Base-by-base conservation (phyloP, 2,888 invertebrate genomes). In the Epinotia bilunana region DNA sequence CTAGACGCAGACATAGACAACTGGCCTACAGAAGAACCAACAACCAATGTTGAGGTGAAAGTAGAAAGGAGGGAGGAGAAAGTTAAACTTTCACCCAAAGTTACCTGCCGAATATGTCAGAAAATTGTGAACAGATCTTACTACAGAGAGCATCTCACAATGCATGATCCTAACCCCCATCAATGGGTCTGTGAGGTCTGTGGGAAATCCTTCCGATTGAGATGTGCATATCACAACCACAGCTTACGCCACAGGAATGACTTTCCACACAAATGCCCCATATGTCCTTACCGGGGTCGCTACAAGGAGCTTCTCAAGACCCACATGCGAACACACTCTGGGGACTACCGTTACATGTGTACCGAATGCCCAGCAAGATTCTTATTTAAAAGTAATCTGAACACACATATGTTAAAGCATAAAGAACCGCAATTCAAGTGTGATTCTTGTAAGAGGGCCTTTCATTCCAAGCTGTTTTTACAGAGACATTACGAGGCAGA, bases 121-220 rank as follows among this genome's bases (percentile, higher is more conserved):
- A 90, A 90, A 83, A 79, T 88, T 12, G 81, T 90, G 7, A 87
- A 83, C 73, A 81, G 82, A 60, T 86, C 88, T 11, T 89, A 89
- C 77, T 86, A 85, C 55, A 90, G 88, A 76, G 86, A 88, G 73
- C 90, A 90, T 77, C 76, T 89, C 67, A 88, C 88, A 0, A 84
- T 89, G 85, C 89, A 89, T 78, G 88, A 90, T 70, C 88, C 88
- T 5, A 83, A 88, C 63, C 87, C 86, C 33, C 85, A 87, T 57
- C 88, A 87, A 62, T 89, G 87, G 82, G 82, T 90, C 2, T 90
- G 90, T 79, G 90, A 90, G 75, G 78, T 90, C 0, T 90, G 90
- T 77, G 90, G 90, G 2, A 90, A 89, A 73, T 86, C 87, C 20
- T 90, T 90, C 74, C 79, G 88, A 68, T 78, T 87, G 23, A 78